These are phyloP conservation scores for Tangara arthus DNA, from an alignment of 2,797 vertebrate genomes.

Conservation along the genomic window DNA sequence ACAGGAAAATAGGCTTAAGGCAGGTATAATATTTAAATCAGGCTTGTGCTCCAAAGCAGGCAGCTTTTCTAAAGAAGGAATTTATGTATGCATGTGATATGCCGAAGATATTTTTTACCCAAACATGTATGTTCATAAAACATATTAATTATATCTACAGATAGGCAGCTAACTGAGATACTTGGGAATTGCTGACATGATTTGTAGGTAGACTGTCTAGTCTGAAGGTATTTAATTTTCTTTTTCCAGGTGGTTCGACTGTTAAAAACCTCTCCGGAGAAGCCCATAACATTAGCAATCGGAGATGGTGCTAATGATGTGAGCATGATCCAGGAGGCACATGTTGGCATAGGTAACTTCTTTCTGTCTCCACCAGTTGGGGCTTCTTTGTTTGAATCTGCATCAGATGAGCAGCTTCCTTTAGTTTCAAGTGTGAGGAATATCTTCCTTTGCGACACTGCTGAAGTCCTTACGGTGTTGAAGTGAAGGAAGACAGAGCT, in stretches of 20 bases:
- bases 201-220: background rate
- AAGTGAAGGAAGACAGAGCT: background rate
- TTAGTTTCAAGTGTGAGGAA: background rate
- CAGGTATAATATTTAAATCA: background rate
- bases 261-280: slow-evolving; percentile 93
- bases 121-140: background rate
- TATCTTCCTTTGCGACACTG: background rate
- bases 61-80: background rate
- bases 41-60: background rate
- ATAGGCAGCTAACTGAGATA: background rate
- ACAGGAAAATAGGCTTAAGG: background rate
- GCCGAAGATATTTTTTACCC: background rate
- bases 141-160: background rate
- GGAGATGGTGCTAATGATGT: slow-evolving; percentile 98
- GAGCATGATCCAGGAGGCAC: slow-evolving; percentile 99
- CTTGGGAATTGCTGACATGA: background rate
- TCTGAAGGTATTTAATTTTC: background rate
- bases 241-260: slow-evolving; percentile 89
- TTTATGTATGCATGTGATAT: background rate
- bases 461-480: background rate
- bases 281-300: slow-evolving; percentile 92
- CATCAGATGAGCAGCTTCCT: background rate
- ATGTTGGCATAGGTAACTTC: slow-evolving; percentile 93
- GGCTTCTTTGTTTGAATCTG: background rate
- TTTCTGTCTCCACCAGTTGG: background rate